A percentile compares a stretch with the other conserved stretches of the same genome.
These are phyloP conservation scores for Adrianichthys oophorus DNA, from an alignment of 2,797 vertebrate species.

Conservation along the genomic window DNA sequence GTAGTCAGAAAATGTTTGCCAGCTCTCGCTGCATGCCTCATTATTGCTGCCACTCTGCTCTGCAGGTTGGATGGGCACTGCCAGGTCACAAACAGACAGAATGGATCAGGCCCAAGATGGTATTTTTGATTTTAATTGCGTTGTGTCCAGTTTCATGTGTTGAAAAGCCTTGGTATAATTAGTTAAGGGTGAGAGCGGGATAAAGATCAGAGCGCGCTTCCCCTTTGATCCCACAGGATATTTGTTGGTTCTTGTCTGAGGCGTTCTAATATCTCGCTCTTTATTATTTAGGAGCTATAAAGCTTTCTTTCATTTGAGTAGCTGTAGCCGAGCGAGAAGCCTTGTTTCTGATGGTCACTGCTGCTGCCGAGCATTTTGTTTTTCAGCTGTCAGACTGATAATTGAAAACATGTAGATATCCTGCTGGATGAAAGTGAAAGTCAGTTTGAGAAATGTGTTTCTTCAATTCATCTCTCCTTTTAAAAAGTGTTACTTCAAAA, in stretches of 20 bases:
- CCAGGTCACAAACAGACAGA: conserved; percentile 46
- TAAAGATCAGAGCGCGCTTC: conserved; percentile 22
- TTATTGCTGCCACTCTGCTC: conserved; percentile 44
- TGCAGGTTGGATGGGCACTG: conserved; percentile 46
- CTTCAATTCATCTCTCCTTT: too few relatives aligned
- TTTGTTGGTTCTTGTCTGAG: conserved; percentile 36
- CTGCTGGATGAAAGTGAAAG: conserved; percentile 3
- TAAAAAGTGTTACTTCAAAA: too few relatives aligned
- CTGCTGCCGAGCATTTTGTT: conserved; percentile 6
- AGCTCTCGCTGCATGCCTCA: conserved; percentile 36
- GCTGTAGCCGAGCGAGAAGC: background rate
- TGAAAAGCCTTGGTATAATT: conserved; percentile 51
- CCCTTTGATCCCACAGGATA: conserved; percentile 47
- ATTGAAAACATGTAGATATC: conserved; percentile 11
- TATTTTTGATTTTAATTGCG: conserved; percentile 62
- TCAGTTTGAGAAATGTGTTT: background rate
- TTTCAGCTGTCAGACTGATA: conserved; percentile 9
- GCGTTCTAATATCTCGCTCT: conserved; percentile 35
- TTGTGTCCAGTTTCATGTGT: conserved; percentile 28
- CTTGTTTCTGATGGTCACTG: conserved; percentile 2
- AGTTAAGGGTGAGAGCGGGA: conserved; percentile 27
- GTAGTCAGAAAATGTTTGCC: conserved; percentile 34
- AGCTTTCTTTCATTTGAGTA: background rate
- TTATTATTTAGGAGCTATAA: conserved; percentile 28
- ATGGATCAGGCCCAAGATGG: conserved; percentile 34